phyloP scores from a whole-genome alignment of 2,113 vertebrate genomes.

The Prunella fulvescens region DNA sequence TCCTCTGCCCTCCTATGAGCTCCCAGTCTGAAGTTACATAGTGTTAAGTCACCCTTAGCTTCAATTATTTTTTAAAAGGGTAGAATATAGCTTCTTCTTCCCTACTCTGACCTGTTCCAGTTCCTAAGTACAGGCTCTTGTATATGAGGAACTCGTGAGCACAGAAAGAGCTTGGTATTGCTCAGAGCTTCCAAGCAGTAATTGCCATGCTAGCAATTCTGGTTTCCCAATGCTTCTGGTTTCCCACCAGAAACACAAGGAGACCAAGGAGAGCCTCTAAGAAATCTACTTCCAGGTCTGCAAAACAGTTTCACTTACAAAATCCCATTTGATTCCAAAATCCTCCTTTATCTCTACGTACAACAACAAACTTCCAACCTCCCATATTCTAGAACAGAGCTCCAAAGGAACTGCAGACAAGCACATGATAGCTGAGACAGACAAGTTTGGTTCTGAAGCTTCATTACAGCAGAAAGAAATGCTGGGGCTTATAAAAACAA shows the following conservation, averaged over 20 bases:
- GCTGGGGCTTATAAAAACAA: background rate
- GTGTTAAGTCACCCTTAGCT: background rate
- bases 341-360: background rate
- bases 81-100: background rate
- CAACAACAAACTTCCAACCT: background rate
- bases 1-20: background rate
- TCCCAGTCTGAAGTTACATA: background rate
- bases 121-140: background rate
- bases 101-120: background rate
- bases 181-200: background rate
- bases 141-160: background rate
- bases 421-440: background rate
- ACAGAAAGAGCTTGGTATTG: background rate
- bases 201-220: background rate
- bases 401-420: background rate
- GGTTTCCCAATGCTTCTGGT: too few relatives aligned
- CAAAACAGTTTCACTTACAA: background rate
- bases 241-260: background rate
- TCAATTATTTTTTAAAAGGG: background rate
- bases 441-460: background rate
- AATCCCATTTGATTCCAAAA: background rate
- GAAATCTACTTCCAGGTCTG: background rate
- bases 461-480: background rate
- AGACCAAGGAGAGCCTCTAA: background rate
- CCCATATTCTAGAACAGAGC: background rate